Evolutionary conservation across 2,888 invertebrate genomes (phyloP).

Genomic region (Argyresthia albistria): DNA sequence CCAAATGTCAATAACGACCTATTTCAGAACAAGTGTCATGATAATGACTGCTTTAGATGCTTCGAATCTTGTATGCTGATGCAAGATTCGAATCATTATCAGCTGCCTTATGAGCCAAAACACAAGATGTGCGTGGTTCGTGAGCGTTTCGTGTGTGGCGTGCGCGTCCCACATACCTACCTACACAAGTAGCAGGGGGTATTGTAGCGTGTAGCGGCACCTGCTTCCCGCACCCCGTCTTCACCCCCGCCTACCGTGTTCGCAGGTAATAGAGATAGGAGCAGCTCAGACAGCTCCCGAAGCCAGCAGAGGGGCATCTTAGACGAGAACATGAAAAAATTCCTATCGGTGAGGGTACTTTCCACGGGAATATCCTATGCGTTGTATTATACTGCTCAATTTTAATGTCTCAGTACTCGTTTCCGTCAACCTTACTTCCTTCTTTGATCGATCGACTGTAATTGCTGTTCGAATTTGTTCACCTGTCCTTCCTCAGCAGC

Average conservation of each 20-base stretch:
- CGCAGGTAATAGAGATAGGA: conserved; percentile 77
- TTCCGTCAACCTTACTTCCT: conserved; percentile 44
- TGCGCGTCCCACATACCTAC: too few relatives aligned
- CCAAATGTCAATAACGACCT: background rate
- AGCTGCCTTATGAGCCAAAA: too few relatives aligned
- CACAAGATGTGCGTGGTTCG: background rate
- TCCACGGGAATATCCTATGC: conserved; percentile 34
- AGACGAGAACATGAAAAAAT: conserved; percentile 95
- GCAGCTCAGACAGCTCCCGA: conserved; percentile 75
- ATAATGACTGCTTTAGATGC: background rate
- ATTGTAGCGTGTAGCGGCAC: too few relatives aligned
- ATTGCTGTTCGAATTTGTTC: conserved; percentile 39
- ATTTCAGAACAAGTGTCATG: background rate
- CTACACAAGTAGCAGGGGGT: too few relatives aligned
- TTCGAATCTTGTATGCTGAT: background rate
- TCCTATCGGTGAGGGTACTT: conserved; percentile 85
- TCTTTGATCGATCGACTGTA: conserved; percentile 51
- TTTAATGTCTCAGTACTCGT: conserved; percentile 47
- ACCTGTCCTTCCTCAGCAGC: conserved; percentile 13
- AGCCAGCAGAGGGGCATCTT: conserved; percentile 89
- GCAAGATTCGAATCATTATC: background rate
- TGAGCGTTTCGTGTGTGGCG: background rate
- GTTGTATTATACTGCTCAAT: conserved; percentile 56
- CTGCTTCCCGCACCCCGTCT: too few relatives aligned
- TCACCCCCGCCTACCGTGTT: conserved; percentile 33